Percentiles rank a stretch among this genome's conserved stretches.
Evolutionary conservation across 2,797 vertebrate genomes (phyloP).

Genomic region (Rhinogobio ventralis): DNA sequence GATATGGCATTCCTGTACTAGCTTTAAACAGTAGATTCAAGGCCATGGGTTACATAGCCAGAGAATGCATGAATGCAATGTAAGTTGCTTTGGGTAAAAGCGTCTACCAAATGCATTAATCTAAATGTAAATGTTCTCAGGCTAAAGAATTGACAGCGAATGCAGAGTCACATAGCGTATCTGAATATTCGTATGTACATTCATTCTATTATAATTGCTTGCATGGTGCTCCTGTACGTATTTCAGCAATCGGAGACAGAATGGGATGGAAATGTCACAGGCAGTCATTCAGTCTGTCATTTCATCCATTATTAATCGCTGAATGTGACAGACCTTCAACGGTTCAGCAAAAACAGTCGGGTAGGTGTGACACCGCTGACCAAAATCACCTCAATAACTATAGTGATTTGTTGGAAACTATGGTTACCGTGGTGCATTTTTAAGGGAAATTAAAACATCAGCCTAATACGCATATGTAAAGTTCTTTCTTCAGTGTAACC

Average conservation of each 20-base stretch:
- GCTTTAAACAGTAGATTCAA: not conserved
- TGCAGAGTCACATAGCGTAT: not conserved
- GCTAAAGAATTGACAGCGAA: constrained; percentile 10
- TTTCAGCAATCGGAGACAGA: constrained; percentile 6
- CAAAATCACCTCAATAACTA: not conserved
- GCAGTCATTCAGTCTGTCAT: constrained; percentile 13
- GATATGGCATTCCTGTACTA: not conserved
- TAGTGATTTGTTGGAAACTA: not conserved
- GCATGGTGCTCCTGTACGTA: not conserved
- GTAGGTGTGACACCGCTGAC: constrained; percentile 15
- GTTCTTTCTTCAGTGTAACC: not conserved
- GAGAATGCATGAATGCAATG: not conserved
- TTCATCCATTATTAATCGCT: constrained; percentile 22
- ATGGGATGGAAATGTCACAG: constrained; percentile 19
- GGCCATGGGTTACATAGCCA: not conserved
- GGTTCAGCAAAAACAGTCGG: not conserved
- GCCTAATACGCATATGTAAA: not conserved
- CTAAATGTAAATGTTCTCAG: constrained; percentile 1
- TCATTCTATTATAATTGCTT: constrained; percentile 12
- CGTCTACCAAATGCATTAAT: not conserved
- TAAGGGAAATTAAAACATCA: constrained; percentile 8
- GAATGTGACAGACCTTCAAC: constrained; percentile 5
- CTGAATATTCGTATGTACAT: not conserved
- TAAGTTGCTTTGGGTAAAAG: not conserved
- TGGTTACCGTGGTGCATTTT: constrained; percentile 3